These are phyloP conservation scores for Monochamus alternatus DNA, from an alignment of 2,888 invertebrate species.

Conservation along the genomic window DNA sequence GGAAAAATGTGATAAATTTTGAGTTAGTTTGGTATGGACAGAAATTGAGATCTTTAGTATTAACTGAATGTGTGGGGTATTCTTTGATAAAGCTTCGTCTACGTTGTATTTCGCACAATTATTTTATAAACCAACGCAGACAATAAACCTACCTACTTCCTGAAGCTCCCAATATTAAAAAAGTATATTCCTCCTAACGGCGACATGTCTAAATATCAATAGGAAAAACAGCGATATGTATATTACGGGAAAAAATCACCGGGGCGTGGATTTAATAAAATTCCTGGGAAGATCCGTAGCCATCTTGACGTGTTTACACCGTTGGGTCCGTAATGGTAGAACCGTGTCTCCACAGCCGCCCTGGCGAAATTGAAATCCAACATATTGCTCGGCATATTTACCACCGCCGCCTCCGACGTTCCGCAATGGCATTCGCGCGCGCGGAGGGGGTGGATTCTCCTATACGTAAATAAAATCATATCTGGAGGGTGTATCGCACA, in stretches of 20 bases:
- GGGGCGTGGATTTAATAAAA: neutral
- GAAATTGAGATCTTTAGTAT: too few species aligned
- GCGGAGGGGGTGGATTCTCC: neutral
- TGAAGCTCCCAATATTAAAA: too few species aligned
- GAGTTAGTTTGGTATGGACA: too few species aligned
- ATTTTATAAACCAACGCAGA: too few species aligned
- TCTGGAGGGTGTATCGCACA: constrained; percentile 9
- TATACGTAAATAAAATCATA: constrained; percentile 3
- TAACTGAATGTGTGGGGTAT: too few species aligned
- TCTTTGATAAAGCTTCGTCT: too few species aligned
- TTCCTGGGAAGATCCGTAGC: neutral
- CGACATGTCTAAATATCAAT: too few species aligned
- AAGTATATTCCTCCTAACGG: too few species aligned
- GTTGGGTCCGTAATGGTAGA: neutral
- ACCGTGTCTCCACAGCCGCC: neutral
- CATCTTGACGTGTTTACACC: neutral
- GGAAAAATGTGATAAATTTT: too few species aligned
- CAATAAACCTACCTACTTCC: too few species aligned
- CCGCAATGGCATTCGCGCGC: neutral
- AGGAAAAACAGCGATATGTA: neutral
- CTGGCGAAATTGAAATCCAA: constrained; percentile 7
- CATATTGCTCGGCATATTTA: constrained; percentile 22
- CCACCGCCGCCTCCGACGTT: constrained; percentile 1
- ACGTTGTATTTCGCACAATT: too few species aligned
- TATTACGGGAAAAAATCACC: neutral